Evolutionary conservation across 2,797 vertebrate genomes (phyloP).

Genomic region (Gastrophryne carolinensis): DNA sequence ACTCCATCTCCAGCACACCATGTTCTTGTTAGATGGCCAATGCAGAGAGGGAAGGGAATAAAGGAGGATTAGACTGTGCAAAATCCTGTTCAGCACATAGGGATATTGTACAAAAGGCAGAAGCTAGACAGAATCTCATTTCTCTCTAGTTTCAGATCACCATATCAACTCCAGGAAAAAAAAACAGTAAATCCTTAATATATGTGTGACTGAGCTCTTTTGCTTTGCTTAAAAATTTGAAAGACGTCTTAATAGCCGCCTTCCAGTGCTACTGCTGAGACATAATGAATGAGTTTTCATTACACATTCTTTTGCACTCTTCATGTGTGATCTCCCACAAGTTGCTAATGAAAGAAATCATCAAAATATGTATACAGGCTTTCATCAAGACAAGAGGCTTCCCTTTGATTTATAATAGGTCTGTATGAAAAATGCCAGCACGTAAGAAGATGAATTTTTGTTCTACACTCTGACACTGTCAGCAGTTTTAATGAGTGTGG

Average conservation of each 20-base stretch:
- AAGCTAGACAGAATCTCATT: constrained; percentile 16
- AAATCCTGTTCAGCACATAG: constrained; percentile 37
- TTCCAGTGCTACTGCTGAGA: not conserved
- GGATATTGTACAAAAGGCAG: constrained; percentile 25
- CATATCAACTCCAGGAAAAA: constrained; percentile 1
- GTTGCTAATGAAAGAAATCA: not conserved
- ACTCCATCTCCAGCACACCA: constrained; percentile 37
- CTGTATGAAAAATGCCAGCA: not conserved
- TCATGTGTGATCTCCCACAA: not conserved
- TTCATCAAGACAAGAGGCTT: not conserved
- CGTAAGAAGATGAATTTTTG: not conserved
- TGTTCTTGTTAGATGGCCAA: constrained; percentile 24
- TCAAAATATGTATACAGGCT: not conserved
- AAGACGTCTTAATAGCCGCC: not conserved
- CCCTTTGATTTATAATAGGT: not conserved
- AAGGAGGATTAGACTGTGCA: constrained; percentile 48
- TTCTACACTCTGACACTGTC: not conserved
- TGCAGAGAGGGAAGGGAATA: constrained; percentile 27
- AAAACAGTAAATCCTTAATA: not conserved
- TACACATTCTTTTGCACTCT: not conserved
- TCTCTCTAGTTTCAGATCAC: not conserved
- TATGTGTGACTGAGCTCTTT: not conserved
- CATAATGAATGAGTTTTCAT: not conserved
- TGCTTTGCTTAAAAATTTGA: not conserved
- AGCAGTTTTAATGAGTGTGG: constrained; percentile 10